Base-by-base conservation (phyloP, 2,797 vertebrate genomes). In the Scolopax rusticola region DNA sequence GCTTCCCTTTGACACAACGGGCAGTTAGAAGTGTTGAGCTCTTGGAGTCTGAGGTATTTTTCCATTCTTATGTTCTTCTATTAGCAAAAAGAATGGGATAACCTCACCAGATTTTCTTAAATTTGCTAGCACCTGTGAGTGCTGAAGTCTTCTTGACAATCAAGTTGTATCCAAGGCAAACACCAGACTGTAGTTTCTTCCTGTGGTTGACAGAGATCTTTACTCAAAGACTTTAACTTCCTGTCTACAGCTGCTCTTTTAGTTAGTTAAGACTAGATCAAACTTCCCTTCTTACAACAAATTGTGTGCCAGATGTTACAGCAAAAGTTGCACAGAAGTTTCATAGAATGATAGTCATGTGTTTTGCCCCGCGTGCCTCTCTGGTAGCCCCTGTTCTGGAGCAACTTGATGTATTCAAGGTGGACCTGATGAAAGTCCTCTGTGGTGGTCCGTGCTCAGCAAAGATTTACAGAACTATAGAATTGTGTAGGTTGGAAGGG, bases 291-390 rank as follows among this genome's bases (percentile, higher is more conserved):
- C 16, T 54, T 73, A 30, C 36, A 71, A 73, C 47, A 70, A 71
- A 33, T 53, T 32, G 15, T 43, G 4, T 30, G 12, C 23, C 11
- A 73, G 73, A 17, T n/a, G 47, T 48, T 77, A 48, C 9, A 83
- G 59, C 33, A 14, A 36, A 73, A 78, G 13, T 56, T 82, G 59
- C 40, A 32, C 30, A 17, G 20, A 33, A 30, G 33, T 53, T 71
- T 48, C 48, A 19, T 47, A 60, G 53, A 67, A 48, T 0, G 0
- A 7, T 47, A 15, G 16, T 41, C 0, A 0, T 23, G 56, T 50
- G 16, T 8, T 76, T 70, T 32, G 25, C 25, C 38, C n/a, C 9
- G 0, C 10, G 8, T 1, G 4, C 33, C 27, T 32, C 57, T 64
- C 51, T 32, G 7, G 27, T 36, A 19, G 24, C 8, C 69, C 12